Evolutionary conservation across 2,888 invertebrate species (phyloP).

Genomic region (Meteorus colon): DNA sequence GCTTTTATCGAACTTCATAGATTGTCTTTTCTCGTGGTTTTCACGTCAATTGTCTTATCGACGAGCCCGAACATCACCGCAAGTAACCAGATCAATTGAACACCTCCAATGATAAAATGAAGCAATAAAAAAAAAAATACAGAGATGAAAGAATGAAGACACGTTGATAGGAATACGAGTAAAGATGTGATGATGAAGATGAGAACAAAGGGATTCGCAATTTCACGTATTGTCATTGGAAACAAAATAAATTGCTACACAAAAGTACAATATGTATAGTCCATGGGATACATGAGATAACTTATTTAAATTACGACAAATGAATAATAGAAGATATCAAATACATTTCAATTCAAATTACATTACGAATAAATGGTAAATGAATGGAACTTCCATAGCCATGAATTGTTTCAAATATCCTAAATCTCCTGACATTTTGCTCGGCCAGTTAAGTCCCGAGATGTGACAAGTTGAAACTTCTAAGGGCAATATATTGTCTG

Average conservation of each 20-base stretch:
- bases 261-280: not conserved
- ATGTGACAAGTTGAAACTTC: not conserved
- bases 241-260: conserved; percentile 6
- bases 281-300: not conserved
- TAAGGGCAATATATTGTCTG: conserved; percentile 12
- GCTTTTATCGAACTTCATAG: conserved; percentile 19
- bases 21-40: conserved; percentile 21
- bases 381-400: not conserved
- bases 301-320: conserved; percentile 2
- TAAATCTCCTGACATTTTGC: not conserved
- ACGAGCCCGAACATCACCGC: not conserved
- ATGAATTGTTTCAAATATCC: not conserved
- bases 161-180: not conserved
- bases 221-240: not conserved
- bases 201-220: conserved; percentile 17
- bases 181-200: conserved; percentile 19
- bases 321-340: not conserved
- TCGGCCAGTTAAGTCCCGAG: not conserved
- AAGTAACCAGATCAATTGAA: conserved; percentile 27
- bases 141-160: not conserved
- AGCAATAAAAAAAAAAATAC: conserved; percentile 19
- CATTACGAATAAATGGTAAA: not conserved
- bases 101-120: conserved; percentile 11
- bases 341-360: not conserved
- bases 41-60: conserved; percentile 19